Percentiles rank a stretch among this genome's conserved stretches.
Evolutionary conservation across 2,888 invertebrate species (phyloP).

Genomic region (Parnassius orleans): DNA sequence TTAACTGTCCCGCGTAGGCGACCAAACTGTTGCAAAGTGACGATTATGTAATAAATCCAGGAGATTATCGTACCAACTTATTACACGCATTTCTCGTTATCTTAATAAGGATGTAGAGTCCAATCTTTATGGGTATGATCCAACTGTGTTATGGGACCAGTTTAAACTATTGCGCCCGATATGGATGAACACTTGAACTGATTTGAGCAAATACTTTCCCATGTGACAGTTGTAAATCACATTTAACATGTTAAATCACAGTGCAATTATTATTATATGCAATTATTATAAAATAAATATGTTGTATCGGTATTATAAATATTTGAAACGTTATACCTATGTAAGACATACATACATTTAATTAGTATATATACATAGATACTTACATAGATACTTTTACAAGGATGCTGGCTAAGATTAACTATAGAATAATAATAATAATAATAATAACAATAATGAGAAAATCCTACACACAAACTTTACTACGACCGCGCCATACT

Average conservation of each 20-base stretch:
- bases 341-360: too few species aligned
- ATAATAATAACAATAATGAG: too few species aligned
- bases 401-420: too few species aligned
- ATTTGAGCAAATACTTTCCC: not conserved
- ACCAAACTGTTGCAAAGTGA: conserved; percentile 42
- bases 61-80: conserved; percentile 19
- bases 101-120: conserved; percentile 24
- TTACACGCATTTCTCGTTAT: conserved; percentile 22
- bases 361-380: too few species aligned
- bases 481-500: too few species aligned
- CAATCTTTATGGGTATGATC: conserved; percentile 21
- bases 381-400: too few species aligned
- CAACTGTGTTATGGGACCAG: conserved; percentile 14
- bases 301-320: too few species aligned
- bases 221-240: not conserved
- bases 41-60: conserved; percentile 33
- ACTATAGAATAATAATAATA: too few species aligned
- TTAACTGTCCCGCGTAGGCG: conserved; percentile 39
- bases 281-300: too few species aligned
- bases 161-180: conserved; percentile 10
- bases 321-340: too few species aligned
- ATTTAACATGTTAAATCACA: not conserved
- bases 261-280: not conserved
- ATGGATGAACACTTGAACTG: conserved; percentile 15
- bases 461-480: too few species aligned